These are phyloP conservation scores for Mylabris phalerata DNA, from an alignment of 1,140 invertebrate genomes.

Conservation along the genomic window DNA sequence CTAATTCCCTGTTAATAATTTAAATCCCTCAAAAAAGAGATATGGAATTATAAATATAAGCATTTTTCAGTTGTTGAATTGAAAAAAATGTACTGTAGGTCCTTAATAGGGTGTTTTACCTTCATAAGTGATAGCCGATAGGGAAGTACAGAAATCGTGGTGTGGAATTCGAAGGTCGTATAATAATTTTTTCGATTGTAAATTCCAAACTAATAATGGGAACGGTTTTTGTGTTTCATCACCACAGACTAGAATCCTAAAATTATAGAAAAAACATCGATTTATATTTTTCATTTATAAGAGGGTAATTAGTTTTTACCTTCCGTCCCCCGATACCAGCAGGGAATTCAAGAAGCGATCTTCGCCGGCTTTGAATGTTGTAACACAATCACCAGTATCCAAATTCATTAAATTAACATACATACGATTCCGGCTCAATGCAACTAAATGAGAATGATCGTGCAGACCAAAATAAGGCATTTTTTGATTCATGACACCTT, in stretches of 20 bases:
- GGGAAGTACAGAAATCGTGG: slow-evolving; percentile 78
- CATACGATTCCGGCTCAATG: slow-evolving; percentile 79
- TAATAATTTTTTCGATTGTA: slow-evolving; percentile 72
- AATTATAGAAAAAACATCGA: slow-evolving; percentile 10
- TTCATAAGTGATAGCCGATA: slow-evolving; percentile 81
- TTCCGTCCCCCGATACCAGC: slow-evolving; percentile 78
- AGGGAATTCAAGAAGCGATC: slow-evolving; percentile 83
- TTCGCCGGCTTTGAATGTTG: slow-evolving; percentile 82
- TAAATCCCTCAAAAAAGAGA: too few relatives aligned
- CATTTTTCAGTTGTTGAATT: too few relatives aligned
- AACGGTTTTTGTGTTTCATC: slow-evolving; percentile 89
- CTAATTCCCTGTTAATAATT: too few relatives aligned
- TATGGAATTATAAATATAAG: too few relatives aligned
- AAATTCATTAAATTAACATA: slow-evolving; percentile 86
- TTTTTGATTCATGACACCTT: slow-evolving; percentile 87
- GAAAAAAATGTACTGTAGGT: too few relatives aligned
- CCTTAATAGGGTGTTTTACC: slow-evolving; percentile 40
- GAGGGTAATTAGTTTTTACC: slow-evolving; percentile 41
- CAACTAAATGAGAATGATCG: slow-evolving; percentile 69
- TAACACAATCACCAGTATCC: slow-evolving; percentile 72
- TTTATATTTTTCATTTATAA: too few relatives aligned
- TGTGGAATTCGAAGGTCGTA: slow-evolving; percentile 82
- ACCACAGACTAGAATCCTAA: slow-evolving; percentile 75
- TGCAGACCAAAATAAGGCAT: slow-evolving; percentile 84
- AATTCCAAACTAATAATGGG: slow-evolving; percentile 80